Conservation (phyloP, 2,888 invertebrate genomes). For the Leptura quadrifasciata region DNA sequence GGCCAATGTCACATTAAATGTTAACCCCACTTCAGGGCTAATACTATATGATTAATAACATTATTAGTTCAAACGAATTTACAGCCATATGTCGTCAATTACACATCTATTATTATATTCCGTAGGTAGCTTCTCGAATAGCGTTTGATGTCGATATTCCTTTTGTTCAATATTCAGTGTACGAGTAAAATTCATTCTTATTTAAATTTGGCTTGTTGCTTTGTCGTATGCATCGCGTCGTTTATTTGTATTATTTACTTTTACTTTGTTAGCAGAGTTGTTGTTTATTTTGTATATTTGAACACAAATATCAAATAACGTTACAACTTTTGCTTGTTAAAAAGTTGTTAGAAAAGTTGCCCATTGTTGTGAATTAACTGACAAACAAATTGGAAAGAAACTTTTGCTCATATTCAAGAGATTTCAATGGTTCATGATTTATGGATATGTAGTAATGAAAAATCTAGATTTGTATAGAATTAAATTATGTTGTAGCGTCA, state of each 20-base stretch:
- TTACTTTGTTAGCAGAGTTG: slow-evolving; percentile 30
- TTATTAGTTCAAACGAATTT: background rate
- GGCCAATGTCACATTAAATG: too few species aligned
- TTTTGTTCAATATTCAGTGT: slow-evolving; percentile 30
- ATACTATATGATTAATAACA: background rate
- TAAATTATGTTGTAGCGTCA: background rate
- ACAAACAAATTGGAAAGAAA: slow-evolving; percentile 31
- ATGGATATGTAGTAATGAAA: background rate
- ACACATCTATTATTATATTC: background rate
- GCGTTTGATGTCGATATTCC: slow-evolving; percentile 16
- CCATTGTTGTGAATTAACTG: slow-evolving; percentile 37
- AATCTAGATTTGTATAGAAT: background rate
- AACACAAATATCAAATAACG: slow-evolving; percentile 39
- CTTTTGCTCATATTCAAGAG: slow-evolving; percentile 1
- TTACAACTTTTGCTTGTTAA: slow-evolving; percentile 38
- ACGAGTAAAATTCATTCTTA: slow-evolving; percentile 34
- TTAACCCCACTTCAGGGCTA: too few species aligned
- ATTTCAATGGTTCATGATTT: slow-evolving; percentile 2
- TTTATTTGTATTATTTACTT: slow-evolving; percentile 39
- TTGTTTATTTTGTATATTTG: slow-evolving; percentile 38
- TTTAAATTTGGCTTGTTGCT: slow-evolving; percentile 36
- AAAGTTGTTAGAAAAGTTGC: slow-evolving; percentile 30
- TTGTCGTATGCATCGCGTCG: slow-evolving; percentile 25
- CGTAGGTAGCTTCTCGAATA: background rate
- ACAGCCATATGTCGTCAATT: background rate